Evolutionary conservation across 2,797 vertebrate genomes (phyloP).

Genomic region (Tinamus major): DNA sequence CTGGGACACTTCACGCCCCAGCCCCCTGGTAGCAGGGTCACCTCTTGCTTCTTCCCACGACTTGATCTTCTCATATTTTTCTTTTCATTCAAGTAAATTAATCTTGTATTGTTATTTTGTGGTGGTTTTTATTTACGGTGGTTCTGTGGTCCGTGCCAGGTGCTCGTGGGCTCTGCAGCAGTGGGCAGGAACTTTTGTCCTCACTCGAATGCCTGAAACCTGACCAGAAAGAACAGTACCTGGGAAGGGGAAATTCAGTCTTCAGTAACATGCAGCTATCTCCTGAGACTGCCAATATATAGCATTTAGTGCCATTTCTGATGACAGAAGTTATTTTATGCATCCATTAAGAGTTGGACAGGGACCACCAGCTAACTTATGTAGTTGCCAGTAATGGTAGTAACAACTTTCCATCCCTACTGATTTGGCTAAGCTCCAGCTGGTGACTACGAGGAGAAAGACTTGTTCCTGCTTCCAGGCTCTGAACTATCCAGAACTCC

Average conservation of each 20-base stretch:
- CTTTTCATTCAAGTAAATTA: neutral
- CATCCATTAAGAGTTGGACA: neutral
- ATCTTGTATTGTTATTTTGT: neutral
- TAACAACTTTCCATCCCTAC: neutral
- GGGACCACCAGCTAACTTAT: neutral
- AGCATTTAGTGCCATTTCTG: neutral
- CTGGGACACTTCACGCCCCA: neutral
- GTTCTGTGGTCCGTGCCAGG: neutral
- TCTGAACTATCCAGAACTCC: fast-evolving
- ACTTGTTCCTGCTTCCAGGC: neutral
- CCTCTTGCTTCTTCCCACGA: fast-evolving
- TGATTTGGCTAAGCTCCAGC: neutral
- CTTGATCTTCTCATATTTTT: neutral
- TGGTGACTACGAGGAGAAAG: neutral
- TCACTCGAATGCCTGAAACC: neutral
- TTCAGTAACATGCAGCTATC: neutral
- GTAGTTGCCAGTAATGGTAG: neutral
- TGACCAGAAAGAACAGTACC: neutral
- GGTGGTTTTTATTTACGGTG: neutral
- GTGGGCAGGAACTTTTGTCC: neutral
- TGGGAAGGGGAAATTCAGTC: neutral
- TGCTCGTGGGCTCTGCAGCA: neutral
- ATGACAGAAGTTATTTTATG: neutral
- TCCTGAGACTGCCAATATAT: neutral
- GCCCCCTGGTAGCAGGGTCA: neutral